Conservation (phyloP, 1,140 invertebrate genomes). For the Acromyrmex charruanus region DNA sequence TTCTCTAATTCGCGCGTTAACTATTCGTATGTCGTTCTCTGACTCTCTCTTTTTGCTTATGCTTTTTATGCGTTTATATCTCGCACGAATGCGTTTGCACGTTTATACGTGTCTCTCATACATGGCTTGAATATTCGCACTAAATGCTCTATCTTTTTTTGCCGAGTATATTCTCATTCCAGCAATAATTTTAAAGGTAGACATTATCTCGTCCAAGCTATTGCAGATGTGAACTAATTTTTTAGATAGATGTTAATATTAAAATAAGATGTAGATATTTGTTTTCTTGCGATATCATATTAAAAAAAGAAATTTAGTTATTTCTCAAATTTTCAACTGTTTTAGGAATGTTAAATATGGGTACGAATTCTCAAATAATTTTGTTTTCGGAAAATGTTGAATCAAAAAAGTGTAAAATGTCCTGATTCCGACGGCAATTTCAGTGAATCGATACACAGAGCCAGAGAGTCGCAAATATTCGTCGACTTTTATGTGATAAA, state of each 20-base stretch:
- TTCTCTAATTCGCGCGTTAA: constrained; percentile 48
- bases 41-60: constrained; percentile 21
- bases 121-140: constrained; percentile 1
- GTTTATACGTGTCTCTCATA: constrained; percentile 20
- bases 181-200: neutral
- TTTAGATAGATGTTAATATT: neutral
- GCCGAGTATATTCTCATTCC: neutral
- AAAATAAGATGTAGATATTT: neutral
- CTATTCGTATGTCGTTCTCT: neutral
- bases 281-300: neutral
- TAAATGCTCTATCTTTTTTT: constrained; percentile 10
- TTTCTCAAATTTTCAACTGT: neutral
- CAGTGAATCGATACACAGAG: neutral
- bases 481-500: constrained; percentile 4
- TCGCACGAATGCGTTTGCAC: constrained; percentile 8
- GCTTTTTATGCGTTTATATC: constrained; percentile 31
- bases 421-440: neutral
- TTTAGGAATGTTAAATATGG: neutral
- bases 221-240: neutral
- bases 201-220: neutral
- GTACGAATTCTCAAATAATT: neutral
- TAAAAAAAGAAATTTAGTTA: neutral
- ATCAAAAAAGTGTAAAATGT: neutral
- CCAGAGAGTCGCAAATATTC: too few relatives aligned
- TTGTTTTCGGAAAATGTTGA: neutral